phyloP scores from a whole-genome alignment of 2,888 invertebrate species.

The Caenorhabditis sp. region DNA sequence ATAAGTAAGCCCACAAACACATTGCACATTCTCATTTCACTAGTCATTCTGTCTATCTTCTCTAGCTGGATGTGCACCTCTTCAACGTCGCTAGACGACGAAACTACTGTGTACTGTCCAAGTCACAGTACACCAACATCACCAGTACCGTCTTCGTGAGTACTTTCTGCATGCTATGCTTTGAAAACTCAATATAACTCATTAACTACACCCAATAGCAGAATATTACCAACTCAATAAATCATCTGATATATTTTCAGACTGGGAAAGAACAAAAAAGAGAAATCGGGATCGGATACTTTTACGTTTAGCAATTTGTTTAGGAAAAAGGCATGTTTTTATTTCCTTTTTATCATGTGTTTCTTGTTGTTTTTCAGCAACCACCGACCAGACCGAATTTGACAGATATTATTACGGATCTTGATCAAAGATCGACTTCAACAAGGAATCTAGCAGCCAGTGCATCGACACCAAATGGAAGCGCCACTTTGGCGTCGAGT shows the following conservation, averaged over 20 bases:
- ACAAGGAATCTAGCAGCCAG: slow-evolving; percentile 15
- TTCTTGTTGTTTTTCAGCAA: slow-evolving; percentile 24
- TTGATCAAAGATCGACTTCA: slow-evolving; percentile 29
- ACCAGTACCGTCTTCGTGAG: slow-evolving; percentile 20
- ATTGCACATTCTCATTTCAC: neutral
- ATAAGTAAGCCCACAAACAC: neutral
- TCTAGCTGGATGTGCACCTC: slow-evolving; percentile 30
- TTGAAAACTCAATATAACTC: too few species aligned
- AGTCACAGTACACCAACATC: slow-evolving; percentile 6
- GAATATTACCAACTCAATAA: neutral
- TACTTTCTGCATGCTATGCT: neutral
- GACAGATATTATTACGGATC: slow-evolving; percentile 36
- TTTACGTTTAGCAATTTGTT: slow-evolving; percentile 45
- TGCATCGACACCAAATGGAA: slow-evolving; percentile 13
- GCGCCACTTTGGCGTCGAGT: neutral
- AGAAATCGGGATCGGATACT: slow-evolving; percentile 45
- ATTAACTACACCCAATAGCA: too few species aligned
- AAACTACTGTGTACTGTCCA: slow-evolving; percentile 14
- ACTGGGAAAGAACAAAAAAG: slow-evolving; percentile 31
- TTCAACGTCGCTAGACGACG: slow-evolving; percentile 14
- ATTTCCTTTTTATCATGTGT: too few species aligned
- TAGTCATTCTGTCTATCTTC: neutral
- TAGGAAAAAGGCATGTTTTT: slow-evolving; percentile 26
- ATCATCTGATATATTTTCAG: slow-evolving; percentile 12
- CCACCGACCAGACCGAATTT: slow-evolving; percentile 23